These are phyloP conservation scores for Bovichtus diacanthus DNA, from an alignment of 2,797 vertebrate genomes.

Conservation along the genomic window DNA sequence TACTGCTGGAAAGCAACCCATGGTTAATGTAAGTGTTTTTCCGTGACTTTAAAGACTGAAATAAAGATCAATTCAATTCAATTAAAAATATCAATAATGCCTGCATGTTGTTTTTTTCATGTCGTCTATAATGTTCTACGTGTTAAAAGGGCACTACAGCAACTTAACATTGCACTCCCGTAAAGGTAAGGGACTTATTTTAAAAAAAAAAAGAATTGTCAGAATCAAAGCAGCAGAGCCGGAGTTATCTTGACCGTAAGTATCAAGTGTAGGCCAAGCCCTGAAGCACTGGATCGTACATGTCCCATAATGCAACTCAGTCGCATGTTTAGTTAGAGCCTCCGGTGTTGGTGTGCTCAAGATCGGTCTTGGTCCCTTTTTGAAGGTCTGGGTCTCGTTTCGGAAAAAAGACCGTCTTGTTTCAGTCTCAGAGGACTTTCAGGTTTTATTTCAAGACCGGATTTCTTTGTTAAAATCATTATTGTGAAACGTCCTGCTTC, in stretches of 20 bases:
- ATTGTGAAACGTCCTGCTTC: too few species aligned
- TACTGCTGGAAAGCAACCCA: background rate
- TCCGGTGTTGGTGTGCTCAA: too few species aligned
- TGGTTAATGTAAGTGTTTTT: background rate
- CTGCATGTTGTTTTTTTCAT: conserved; percentile 5
- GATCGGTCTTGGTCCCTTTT: too few species aligned
- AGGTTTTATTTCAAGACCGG: too few species aligned
- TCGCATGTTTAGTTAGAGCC: background rate
- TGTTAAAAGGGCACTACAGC: background rate
- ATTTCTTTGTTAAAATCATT: too few species aligned
- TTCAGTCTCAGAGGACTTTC: too few species aligned
- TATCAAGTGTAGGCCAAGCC: conserved; percentile 6
- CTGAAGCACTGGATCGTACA: background rate
- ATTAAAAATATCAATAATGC: background rate
- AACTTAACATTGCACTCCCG: too few species aligned
- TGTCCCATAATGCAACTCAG: conserved; percentile 3
- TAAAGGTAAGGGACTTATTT: too few species aligned
- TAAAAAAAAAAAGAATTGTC: too few species aligned
- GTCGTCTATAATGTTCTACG: background rate
- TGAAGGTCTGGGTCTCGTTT: too few species aligned
- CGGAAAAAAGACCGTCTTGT: too few species aligned
- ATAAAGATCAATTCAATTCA: background rate
- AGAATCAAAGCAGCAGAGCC: too few species aligned
- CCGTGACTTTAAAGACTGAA: background rate
- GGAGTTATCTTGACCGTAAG: background rate